Base-by-base conservation (phyloP, 2,797 vertebrate genomes). In the Liparis tanakae region DNA sequence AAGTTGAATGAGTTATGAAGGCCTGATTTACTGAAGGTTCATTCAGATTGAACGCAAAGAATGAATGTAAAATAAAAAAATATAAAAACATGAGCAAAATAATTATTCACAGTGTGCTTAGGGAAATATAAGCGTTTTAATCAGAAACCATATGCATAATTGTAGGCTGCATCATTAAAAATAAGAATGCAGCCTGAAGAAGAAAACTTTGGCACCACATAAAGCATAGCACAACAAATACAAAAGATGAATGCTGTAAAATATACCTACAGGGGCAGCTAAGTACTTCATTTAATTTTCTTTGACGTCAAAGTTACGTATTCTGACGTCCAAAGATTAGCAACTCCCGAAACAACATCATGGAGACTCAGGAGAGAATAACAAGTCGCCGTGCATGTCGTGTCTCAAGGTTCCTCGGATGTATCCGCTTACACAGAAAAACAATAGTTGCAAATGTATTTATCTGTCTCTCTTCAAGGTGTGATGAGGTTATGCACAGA, bases 151-250 rank as follows among this genome's bases (percentile, higher is more conserved):
- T 3, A 39, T 48, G 6, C 17, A n/a, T 53, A 25, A 50, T 25
- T 20, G 22, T 25, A 33, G 39, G 13, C 53, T 53, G 55, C 46
- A 65, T 37, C 39, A 12, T 4, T 10, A 55, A 22, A 18, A 46
- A 46, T 30, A 63, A 65, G 30, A 61, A 44, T 12, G 17, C 6
- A 48, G 48, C 20, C 3, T 39, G 34, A 62, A 43, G 22, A 48
- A 60, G 22, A 39, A 60, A 68, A 55, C 34, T 10, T 34, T 25
- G 56, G 55, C 62, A 34, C 17, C 36, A 53, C 71, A 44, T 14
- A 37, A 61, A 61, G 14, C 14, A 36, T 13, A 22, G 63, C 22
- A 51, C 14, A 74, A 43, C n/a, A 67, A 59, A 58, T 65, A 34
- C 4, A 33, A 66, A 30, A 17, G 14, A 43, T 44, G 13, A 18